Percentiles rank a stretch among this genome's conserved stretches.
phyloP scores from a whole-genome alignment of 2,113 vertebrate species.

The Dromas ardeola region DNA sequence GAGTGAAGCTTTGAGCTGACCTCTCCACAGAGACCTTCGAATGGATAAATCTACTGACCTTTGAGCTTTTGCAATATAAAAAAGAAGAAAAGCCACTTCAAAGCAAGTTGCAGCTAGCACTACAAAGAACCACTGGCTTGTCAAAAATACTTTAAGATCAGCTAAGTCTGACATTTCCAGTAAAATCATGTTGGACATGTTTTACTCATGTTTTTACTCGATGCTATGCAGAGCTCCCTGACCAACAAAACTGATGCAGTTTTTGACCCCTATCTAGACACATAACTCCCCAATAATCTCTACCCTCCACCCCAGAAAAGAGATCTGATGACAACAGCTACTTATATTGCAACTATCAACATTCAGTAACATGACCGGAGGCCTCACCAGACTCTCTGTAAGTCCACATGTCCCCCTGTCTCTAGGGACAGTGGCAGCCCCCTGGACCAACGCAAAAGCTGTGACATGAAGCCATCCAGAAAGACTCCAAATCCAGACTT shows the following conservation, averaged over 20 bases:
- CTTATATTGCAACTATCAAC: background rate
- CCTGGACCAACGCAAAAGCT: background rate
- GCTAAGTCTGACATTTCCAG: conserved; percentile 18
- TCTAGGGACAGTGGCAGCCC: background rate
- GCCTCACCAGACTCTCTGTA: background rate
- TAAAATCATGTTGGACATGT: background rate
- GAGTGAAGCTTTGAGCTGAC: conserved; percentile 63
- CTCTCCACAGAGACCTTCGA: conserved; percentile 3
- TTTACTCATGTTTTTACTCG: background rate
- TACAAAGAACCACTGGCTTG: conserved; percentile 35
- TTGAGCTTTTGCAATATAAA: conserved; percentile 53
- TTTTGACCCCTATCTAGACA: background rate
- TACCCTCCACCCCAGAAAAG: background rate
- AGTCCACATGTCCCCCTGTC: background rate
- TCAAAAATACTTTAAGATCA: conserved; percentile 28
- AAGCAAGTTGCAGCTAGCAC: conserved; percentile 30
- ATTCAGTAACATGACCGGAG: background rate
- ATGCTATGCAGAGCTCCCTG: background rate
- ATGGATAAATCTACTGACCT: conserved; percentile 64
- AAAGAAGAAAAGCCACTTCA: conserved; percentile 56
- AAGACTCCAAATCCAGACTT: background rate
- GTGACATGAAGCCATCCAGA: background rate
- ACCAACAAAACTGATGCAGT: background rate
- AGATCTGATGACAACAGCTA: background rate
- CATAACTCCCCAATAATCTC: background rate